Conservation (phyloP, 2,797 vertebrate species). For the Lithobates pipiens region DNA sequence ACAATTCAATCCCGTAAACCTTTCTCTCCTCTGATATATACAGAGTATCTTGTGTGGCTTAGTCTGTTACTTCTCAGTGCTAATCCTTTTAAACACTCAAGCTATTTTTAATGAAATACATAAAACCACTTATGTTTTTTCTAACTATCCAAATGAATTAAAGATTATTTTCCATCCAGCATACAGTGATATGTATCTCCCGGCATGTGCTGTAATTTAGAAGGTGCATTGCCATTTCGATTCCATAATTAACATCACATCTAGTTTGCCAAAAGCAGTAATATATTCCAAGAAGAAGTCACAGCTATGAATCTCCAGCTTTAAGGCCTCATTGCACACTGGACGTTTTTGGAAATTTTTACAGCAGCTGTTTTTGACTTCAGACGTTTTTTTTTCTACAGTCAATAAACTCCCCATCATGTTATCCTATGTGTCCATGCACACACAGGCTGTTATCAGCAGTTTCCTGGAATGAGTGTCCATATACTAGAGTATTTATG, state of each 20-base stretch:
- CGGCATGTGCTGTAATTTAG: constrained; percentile 15
- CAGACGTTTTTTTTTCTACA: too few species aligned
- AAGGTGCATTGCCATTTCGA: not conserved
- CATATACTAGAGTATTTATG: not conserved
- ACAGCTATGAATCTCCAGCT: not conserved
- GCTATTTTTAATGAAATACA: constrained; percentile 54
- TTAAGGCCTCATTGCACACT: too few species aligned
- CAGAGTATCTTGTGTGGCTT: constrained; percentile 37
- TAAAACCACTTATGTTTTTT: constrained; percentile 52
- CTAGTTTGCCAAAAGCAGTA: not conserved
- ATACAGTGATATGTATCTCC: not conserved
- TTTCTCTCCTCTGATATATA: constrained; percentile 30
- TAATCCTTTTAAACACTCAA: constrained; percentile 50
- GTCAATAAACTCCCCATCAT: too few species aligned
- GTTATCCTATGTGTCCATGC: too few species aligned
- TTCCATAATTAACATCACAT: not conserved
- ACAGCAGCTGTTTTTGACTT: too few species aligned
- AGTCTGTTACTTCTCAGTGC: constrained; percentile 40
- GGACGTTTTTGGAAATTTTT: too few species aligned
- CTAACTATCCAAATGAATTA: constrained; percentile 28
- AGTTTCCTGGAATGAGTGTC: too few species aligned
- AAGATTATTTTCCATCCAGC: constrained; percentile 24
- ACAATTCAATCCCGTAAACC: constrained; percentile 8
- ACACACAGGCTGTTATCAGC: too few species aligned
- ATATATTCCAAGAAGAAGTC: not conserved